Conservation (phyloP, 2,888 invertebrate species). For the Selenia dentaria region DNA sequence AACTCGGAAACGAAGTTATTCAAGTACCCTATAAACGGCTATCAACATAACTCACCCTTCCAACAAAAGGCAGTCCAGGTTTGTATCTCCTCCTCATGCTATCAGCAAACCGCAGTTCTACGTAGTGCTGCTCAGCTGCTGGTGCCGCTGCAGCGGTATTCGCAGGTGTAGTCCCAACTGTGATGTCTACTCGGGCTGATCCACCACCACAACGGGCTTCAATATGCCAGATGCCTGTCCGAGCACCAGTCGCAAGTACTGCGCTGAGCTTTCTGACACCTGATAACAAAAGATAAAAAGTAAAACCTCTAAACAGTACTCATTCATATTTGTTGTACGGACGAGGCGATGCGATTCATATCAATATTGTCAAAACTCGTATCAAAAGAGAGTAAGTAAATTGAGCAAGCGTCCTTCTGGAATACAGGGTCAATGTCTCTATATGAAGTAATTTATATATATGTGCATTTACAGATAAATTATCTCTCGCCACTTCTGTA, state of each 20-base stretch:
- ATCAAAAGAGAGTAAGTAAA: too few species aligned
- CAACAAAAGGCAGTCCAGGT: constrained; percentile 87
- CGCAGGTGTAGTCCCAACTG: constrained; percentile 72
- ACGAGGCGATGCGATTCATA: too few species aligned
- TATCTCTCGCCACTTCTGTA: too few species aligned
- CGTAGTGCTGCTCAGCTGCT: constrained; percentile 88
- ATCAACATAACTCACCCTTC: constrained; percentile 86
- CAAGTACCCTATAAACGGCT: too few species aligned
- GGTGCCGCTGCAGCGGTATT: constrained; percentile 82
- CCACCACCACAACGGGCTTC: constrained; percentile 81
- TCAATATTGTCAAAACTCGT: too few species aligned
- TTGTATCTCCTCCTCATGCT: constrained; percentile 87
- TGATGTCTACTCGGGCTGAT: constrained; percentile 82
- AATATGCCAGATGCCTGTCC: constrained; percentile 84
- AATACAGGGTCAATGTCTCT: too few species aligned
- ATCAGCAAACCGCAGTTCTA: constrained; percentile 86
- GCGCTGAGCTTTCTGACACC: constrained; percentile 85
- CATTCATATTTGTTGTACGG: too few species aligned
- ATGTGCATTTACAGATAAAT: too few species aligned
- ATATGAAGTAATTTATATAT: too few species aligned
- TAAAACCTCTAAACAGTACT: too few species aligned
- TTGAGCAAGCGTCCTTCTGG: too few species aligned
- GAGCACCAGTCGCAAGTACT: constrained; percentile 81
- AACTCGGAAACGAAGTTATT: too few species aligned
- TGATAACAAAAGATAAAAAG: constrained; percentile 44